Evolutionary conservation across 2,113 vertebrate genomes (phyloP).

Genomic region (Eonycteris spelaea): DNA sequence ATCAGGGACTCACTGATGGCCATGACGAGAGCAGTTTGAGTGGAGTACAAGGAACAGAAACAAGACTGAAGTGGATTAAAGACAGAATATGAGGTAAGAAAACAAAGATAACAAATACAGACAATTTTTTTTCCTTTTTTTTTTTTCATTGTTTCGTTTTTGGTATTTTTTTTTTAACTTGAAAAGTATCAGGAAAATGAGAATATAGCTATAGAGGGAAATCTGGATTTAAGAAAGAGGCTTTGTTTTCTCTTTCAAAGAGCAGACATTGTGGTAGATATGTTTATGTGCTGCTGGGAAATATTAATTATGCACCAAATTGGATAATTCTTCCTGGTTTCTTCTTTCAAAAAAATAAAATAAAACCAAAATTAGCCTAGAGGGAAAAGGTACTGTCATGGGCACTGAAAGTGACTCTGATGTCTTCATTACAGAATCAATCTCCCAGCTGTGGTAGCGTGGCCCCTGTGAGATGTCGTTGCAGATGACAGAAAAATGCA

Average conservation of each 20-base stretch:
- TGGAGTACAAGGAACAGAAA: background rate
- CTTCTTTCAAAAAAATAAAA: background rate
- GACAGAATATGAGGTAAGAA: background rate
- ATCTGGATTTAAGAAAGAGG: background rate
- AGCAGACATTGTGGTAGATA: background rate
- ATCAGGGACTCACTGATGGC: background rate
- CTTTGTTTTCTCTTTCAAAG: background rate
- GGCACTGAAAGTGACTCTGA: rapidly evolving
- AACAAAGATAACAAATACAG: background rate
- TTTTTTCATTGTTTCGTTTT: background rate
- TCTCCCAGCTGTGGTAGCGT: background rate
- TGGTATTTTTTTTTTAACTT: background rate
- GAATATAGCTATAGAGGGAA: background rate
- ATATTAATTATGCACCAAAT: background rate
- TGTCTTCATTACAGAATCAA: background rate
- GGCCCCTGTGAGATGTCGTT: background rate
- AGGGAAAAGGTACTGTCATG: background rate
- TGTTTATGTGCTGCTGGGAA: background rate
- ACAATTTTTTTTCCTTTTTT: background rate
- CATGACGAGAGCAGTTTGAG: background rate
- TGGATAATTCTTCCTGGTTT: background rate
- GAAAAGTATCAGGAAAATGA: background rate
- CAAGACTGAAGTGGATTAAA: background rate
- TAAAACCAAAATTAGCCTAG: background rate
- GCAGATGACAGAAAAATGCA: background rate